Percentiles rank a stretch among this genome's conserved stretches.
phyloP scores from a whole-genome alignment of 2,888 invertebrate genomes.

The Andricus quercusramuli region DNA sequence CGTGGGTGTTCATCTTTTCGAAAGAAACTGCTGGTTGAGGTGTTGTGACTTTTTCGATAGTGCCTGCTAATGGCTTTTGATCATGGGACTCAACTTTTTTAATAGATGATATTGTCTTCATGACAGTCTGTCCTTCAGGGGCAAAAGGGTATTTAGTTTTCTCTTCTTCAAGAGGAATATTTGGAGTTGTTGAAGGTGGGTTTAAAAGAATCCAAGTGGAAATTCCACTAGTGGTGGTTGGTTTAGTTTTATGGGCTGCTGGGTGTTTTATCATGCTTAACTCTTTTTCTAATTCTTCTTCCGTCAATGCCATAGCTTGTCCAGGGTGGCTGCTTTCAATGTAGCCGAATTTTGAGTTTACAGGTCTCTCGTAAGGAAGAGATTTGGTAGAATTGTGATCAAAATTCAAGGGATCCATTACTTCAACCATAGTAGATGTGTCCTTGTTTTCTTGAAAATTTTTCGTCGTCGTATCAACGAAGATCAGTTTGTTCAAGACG shows the following conservation, averaged over 20 bases:
- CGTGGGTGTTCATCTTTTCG: constrained; percentile 47
- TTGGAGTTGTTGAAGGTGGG: constrained; percentile 77
- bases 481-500: constrained; percentile 24
- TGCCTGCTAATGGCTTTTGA: constrained; percentile 36
- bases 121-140: constrained; percentile 54
- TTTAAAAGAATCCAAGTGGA: constrained; percentile 89
- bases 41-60: constrained; percentile 50
- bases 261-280: constrained; percentile 67
- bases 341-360: constrained; percentile 74
- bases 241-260: constrained; percentile 74
- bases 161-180: constrained; percentile 43
- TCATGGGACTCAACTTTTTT: constrained; percentile 39
- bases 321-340: constrained; percentile 81
- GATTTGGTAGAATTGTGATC: background rate
- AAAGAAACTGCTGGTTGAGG: constrained; percentile 40
- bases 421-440: background rate
- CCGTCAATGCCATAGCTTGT: constrained; percentile 84
- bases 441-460: background rate
- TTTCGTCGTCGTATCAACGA: constrained; percentile 10
- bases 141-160: constrained; percentile 48
- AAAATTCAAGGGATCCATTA: constrained; percentile 13
- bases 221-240: constrained; percentile 84
- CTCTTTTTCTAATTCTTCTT: constrained; percentile 82
- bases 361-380: constrained; percentile 68
- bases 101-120: constrained; percentile 56